Evolutionary conservation across 1,140 invertebrate genomes (phyloP), one percentile per base, ranked within the genome.

Genomic region (Caenorhabditis brenneri): DNA sequence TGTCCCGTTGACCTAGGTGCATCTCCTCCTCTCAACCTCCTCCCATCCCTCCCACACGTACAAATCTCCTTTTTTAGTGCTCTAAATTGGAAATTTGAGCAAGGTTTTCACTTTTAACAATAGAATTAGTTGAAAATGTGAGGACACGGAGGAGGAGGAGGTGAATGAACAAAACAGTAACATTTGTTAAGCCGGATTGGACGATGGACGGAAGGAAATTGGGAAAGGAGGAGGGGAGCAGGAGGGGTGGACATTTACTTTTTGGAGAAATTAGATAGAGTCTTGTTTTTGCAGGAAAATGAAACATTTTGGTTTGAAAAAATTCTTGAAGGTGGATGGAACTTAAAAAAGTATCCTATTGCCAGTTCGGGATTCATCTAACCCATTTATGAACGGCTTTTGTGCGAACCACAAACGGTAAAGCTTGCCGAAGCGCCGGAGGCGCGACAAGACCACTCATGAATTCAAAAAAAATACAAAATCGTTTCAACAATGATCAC

Each of bases 171-270:
- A 46, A 74, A 74, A 74, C 65, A 74, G 65, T 74, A 74, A 74
- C 65, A 74, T 74, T 74, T 74, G 65, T 74, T 74, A 74, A 74
- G 33, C 65, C 65, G 65, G 36, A 39, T 74, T 74, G 36, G 36
- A 22, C n/a, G n/a, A n/a, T n/a, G n/a, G n/a, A n/a, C n/a, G n/a
- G n/a, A 65, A 16, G 22, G 10, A 36, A 16, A 24, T 7, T 10
- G 22, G 5, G 27, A 7, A 6, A 29, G 3, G 53, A 29, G 3
- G 7, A 58, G n/a, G 19, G 22, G 5, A 15, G 22, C 1, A 29
- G 3, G 53, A 29, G 3, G 7, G 29, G 1, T 27, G 27, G 29
- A 1, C 19, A 22, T 65, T 7, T 65, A 15, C 24, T 65, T 55
- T 27, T 51, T n/a, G 48, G 5, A 51, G n/a, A 4, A 55, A 27